Base-by-base conservation (phyloP, 2,797 vertebrate genomes). In the Sarcophilus harrisii region DNA sequence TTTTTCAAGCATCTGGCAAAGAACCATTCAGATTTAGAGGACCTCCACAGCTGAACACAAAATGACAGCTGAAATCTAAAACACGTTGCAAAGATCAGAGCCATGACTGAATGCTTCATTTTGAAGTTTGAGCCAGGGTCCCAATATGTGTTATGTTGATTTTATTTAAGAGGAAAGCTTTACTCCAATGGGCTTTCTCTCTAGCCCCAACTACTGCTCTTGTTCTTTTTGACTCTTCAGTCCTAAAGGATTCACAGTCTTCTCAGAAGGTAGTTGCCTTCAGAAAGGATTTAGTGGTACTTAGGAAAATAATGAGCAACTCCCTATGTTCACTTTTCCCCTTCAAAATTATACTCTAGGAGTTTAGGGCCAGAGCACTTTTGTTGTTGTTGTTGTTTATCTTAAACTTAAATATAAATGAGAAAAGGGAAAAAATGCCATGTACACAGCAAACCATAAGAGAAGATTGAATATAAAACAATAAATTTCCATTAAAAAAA, bases 31-130 rank as follows among this genome's bases (percentile, higher is more conserved):
- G 97, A 96, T 97, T 98, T 98, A 96, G 98, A 97, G 73, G 96
- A 96, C 97, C 94, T 97, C 96, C 91, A 96, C 98, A 97, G 97
- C 97, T 97, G 97, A 98, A 95, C 94, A 57, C 90, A 60, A 96
- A 97, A 97, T 97, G 98, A 97, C 97, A 98, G 97, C 97, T 97
- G 98, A 97, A 97, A 97, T 96, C 94, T 95, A 96, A 97, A 98
- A 98, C 97, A 98, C 95, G 98, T 97, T 97, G 97, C 96, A 93
- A 96, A 98, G 98, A 98, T 98, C 98, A 97, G 98, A 98, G 97
- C 96, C 97, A 97, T 95, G 96, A 96, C 97, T 97, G 97, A 97
- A 96, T 96, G 94, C 96, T 97, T 96, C 96, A 97, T 98, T 97
- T 98, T 98, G 98, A 98, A 98, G 98, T 98, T 95, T 95, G 97